Evolutionary conservation across 2,888 invertebrate genomes (phyloP), one percentile per base, ranked within the genome.

Genomic region (Clusia tigrina): DNA sequence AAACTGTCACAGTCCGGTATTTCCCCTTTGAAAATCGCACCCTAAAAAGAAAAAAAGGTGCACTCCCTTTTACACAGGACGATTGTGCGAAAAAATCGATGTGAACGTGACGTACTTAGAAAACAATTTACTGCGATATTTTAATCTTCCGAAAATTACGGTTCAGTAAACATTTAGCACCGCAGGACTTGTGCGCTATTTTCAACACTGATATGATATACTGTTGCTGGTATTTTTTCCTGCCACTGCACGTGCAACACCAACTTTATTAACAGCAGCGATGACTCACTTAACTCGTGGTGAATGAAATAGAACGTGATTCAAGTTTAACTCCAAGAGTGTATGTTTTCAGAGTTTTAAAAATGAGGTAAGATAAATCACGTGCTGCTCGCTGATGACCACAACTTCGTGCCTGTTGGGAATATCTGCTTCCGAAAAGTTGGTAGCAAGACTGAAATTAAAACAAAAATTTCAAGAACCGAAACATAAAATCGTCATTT

Each of bases 41-140:
- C n/a, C n/a, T n/a, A n/a, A n/a, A n/a, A n/a, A n/a, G n/a, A n/a
- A n/a, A n/a, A n/a, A n/a, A n/a, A n/a, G n/a, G n/a, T n/a, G n/a
- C n/a, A n/a, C n/a, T n/a, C n/a, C n/a, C n/a, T n/a, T n/a, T n/a
- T n/a, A n/a, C n/a, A n/a, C n/a, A n/a, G n/a, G n/a, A n/a, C n/a
- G n/a, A n/a, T n/a, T n/a, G n/a, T n/a, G n/a, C n/a, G n/a, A n/a
- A n/a, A n/a, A n/a, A n/a, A n/a, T n/a, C 15, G n/a, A 48, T 52
- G 23, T 17, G 32, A 57, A 71, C 72, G 77, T 72, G 71, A 60
- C 53, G 58, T 59, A 68, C 68, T 75, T 69, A 66, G 63, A 65
- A 76, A 76, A 74, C 75, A 76, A 78, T 76, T 77, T 78, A 71
- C 71, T 66, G 63, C 54, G 57, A 58, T 56, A 64, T 60, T 68